Evolutionary conservation across 1,140 invertebrate species (phyloP).

Genomic region (Leptinotarsa lineolata): DNA sequence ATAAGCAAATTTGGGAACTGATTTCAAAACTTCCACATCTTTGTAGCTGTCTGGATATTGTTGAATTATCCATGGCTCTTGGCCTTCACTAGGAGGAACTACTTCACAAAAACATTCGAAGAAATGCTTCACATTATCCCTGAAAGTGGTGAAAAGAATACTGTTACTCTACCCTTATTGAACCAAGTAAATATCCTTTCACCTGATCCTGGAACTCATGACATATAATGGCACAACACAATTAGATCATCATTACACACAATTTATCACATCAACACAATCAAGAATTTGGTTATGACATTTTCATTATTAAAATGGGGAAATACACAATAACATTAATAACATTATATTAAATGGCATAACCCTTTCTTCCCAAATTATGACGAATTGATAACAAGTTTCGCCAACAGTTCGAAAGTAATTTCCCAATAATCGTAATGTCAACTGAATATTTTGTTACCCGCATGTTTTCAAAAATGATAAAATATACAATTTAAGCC

Average conservation of each 20-base stretch:
- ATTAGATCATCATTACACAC: constrained; percentile 9
- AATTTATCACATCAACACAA: neutral
- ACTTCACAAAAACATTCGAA: constrained; percentile 87
- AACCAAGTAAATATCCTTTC: neutral
- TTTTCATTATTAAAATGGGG: neutral
- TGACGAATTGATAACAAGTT: no score
- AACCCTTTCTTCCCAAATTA: no score
- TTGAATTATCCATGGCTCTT: constrained; percentile 73
- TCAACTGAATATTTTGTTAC: no score
- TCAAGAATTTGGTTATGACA: neutral
- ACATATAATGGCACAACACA: constrained; percentile 4
- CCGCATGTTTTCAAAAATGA: no score
- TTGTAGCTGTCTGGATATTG: constrained; percentile 77
- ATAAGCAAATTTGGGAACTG: constrained; percentile 83
- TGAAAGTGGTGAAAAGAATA: constrained; percentile 49
- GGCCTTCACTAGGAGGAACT: constrained; percentile 65
- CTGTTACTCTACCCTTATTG: neutral
- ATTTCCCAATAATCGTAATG: no score
- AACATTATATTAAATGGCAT: no score
- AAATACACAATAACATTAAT: neutral
- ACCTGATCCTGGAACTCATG: constrained; percentile 41
- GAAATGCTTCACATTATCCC: constrained; percentile 77
- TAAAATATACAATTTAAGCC: no score
- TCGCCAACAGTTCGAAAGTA: no score
- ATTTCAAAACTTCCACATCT: constrained; percentile 77